Evolutionary conservation across 2,113 vertebrate genomes (phyloP).

Genomic region (Cololabis saira): DNA sequence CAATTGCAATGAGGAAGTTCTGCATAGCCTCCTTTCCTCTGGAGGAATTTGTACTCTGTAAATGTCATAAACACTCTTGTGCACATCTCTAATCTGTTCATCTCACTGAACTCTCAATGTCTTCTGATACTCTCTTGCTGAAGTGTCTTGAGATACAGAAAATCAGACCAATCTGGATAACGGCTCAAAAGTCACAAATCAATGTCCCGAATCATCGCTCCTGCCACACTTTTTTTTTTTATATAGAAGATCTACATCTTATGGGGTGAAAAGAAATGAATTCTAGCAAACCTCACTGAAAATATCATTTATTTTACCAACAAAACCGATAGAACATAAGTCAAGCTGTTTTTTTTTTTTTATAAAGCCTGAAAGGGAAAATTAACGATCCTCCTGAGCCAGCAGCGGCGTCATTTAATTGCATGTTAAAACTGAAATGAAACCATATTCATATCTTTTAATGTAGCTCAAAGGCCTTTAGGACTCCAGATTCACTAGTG

Average conservation of each 20-base stretch:
- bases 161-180: slow-evolving; percentile 31
- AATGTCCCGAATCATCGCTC: slow-evolving; percentile 19
- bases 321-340: slow-evolving; percentile 9
- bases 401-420: slow-evolving; percentile 23
- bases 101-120: slow-evolving; percentile 40
- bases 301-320: background rate
- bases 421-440: slow-evolving; percentile 1
- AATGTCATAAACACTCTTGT: slow-evolving; percentile 12
- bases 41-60: background rate
- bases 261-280: background rate
- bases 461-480: slow-evolving; percentile 40
- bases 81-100: slow-evolving; percentile 34
- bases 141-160: slow-evolving; percentile 37
- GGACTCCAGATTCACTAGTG: slow-evolving; percentile 25
- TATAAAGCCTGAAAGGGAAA: background rate
- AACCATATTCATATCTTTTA: slow-evolving; percentile 30
- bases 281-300: background rate
- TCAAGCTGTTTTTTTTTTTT: background rate
- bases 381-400: background rate
- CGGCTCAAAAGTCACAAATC: slow-evolving; percentile 33
- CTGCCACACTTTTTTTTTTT: slow-evolving; percentile 15
- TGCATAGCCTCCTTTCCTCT: too few relatives aligned
- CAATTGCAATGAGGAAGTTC: background rate
- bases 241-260: slow-evolving; percentile 20
- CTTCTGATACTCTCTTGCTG: slow-evolving; percentile 23